phyloP scores from a whole-genome alignment of 2,797 vertebrate genomes.

The Sebastolobus alascanus region DNA sequence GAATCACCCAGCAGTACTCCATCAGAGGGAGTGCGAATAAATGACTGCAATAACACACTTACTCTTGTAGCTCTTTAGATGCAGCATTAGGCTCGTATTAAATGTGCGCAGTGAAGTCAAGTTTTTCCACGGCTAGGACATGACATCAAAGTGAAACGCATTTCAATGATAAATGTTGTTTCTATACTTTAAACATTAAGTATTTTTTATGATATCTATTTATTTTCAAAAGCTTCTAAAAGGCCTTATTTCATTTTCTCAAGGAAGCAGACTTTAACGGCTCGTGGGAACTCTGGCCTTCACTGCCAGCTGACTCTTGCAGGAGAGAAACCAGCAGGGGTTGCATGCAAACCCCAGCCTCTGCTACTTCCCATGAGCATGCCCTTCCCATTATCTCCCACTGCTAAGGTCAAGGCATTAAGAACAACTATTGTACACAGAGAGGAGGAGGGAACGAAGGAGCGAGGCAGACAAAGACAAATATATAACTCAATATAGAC shows the following conservation, averaged over 20 bases:
- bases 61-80: neutral
- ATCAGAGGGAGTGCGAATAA: neutral
- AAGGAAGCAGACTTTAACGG: conserved; percentile 7
- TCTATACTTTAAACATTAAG: neutral
- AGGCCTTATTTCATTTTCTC: neutral
- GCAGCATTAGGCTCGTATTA: neutral
- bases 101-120: neutral
- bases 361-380: conserved; percentile 38
- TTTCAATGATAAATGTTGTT: conserved; percentile 4
- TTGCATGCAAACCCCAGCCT: conserved; percentile 34
- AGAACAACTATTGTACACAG: conserved; percentile 35
- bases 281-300: conserved; percentile 24
- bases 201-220: conserved; percentile 1
- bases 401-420: conserved; percentile 48
- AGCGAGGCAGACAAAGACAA: conserved; percentile 8
- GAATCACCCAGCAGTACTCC: neutral
- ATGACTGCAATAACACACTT: neutral
- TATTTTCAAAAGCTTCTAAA: neutral
- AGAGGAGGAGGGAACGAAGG: neutral
- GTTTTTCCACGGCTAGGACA: neutral
- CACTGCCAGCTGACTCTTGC: conserved; percentile 12
- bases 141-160: conserved; percentile 4
- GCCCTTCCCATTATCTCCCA: conserved; percentile 32
- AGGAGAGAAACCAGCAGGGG: conserved; percentile 21
- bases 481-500: neutral